Evolutionary conservation across 2,797 vertebrate genomes (phyloP).

Genomic region (Nannoperca obscura): DNA sequence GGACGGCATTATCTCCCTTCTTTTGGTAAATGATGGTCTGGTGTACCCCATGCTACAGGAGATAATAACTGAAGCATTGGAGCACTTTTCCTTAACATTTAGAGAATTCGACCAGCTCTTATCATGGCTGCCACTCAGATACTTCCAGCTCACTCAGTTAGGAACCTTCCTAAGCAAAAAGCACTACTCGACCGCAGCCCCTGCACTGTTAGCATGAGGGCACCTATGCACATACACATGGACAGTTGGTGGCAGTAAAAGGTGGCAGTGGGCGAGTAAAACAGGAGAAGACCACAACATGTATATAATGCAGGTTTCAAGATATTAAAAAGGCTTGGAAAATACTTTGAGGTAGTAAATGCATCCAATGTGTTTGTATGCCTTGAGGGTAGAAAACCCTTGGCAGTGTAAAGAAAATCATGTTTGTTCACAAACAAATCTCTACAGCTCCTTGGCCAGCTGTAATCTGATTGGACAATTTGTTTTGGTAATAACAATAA

Average conservation of each 20-base stretch:
- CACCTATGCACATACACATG: neutral
- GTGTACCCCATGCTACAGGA: too few species aligned
- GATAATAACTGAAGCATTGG: too few species aligned
- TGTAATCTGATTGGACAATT: neutral
- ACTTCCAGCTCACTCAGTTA: too few species aligned
- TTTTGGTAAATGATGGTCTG: too few species aligned
- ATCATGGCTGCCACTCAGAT: too few species aligned
- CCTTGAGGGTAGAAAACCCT: neutral
- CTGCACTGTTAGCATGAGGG: neutral
- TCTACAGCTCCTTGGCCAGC: neutral
- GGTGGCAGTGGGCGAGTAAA: neutral
- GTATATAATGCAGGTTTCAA: neutral
- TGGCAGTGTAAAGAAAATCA: neutral
- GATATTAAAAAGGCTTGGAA: neutral
- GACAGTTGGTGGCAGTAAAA: neutral
- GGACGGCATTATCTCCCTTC: too few species aligned
- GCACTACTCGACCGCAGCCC: too few species aligned
- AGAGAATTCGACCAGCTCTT: too few species aligned
- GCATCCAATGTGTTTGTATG: neutral
- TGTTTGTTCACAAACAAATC: neutral
- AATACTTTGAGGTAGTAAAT: slow-evolving; percentile 38
- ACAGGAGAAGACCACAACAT: neutral
- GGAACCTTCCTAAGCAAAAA: too few species aligned
- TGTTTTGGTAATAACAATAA: neutral
- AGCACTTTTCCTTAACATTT: too few species aligned